phyloP scores from a whole-genome alignment of 2,797 vertebrate species.

The Bovichtus diacanthus region DNA sequence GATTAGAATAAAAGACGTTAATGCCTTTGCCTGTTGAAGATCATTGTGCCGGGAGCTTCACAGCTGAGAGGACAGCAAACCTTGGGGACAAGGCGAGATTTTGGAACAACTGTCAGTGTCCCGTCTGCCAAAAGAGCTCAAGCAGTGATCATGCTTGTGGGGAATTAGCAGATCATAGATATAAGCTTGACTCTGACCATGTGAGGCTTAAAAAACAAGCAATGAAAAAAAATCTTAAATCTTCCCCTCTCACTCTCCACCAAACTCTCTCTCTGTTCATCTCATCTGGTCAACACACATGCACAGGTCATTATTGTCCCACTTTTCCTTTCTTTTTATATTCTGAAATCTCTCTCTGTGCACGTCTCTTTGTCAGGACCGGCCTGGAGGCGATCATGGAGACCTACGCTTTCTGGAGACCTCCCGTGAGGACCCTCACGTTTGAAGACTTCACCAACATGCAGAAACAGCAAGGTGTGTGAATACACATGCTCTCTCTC shows the following conservation, averaged over 20 bases:
- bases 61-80: neutral
- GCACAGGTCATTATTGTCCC: neutral
- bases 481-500: neutral
- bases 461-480: slow-evolving; percentile 98
- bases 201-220: neutral
- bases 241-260: neutral
- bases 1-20: neutral
- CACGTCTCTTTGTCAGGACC: slow-evolving; percentile 83
- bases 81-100: neutral
- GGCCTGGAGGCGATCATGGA: slow-evolving; percentile 99
- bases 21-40: neutral
- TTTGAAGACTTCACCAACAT: slow-evolving; percentile 99
- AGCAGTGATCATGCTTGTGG: neutral
- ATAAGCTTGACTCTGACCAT: neutral
- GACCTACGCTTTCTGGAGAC: slow-evolving; percentile 99
- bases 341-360: slow-evolving; percentile 40
- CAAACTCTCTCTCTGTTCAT: neutral
- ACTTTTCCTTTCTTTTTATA: neutral
- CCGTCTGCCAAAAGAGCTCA: neutral
- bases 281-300: slow-evolving; percentile 15
- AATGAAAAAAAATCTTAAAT: neutral
- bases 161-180: neutral
- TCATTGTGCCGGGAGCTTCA: neutral
- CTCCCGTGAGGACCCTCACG: slow-evolving; percentile 96
- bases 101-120: neutral